A percentile compares a stretch with the other conserved stretches of the same genome.
Conservation (phyloP, 2,797 vertebrate species). For the Chromobotia macracanthus region DNA sequence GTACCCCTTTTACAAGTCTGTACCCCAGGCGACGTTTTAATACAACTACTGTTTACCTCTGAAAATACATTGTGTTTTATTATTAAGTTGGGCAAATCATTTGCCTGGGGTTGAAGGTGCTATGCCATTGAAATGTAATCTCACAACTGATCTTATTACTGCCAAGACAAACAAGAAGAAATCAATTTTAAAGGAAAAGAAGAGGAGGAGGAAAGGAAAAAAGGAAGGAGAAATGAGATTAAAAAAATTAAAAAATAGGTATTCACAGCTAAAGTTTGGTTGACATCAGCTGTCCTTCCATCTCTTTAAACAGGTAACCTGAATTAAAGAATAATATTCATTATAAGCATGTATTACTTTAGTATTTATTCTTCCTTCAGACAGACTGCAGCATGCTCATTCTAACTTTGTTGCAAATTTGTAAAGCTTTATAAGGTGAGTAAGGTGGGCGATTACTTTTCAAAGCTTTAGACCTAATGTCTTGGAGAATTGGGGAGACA, state of each 20-base stretch:
- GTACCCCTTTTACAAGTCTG: too few relatives aligned
- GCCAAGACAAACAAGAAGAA: constrained; percentile 93
- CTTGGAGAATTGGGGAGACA: background rate
- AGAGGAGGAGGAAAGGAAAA: constrained; percentile 65
- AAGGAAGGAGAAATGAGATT: constrained; percentile 79
- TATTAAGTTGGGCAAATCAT: constrained; percentile 99
- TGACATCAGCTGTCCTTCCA: too few relatives aligned
- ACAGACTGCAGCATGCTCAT: background rate
- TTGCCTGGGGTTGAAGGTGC: constrained; percentile 97
- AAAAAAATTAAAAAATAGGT: constrained; percentile 68
- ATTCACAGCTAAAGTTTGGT: constrained; percentile 62
- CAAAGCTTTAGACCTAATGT: too few relatives aligned
- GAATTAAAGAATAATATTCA: constrained; percentile 67
- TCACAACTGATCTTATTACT: constrained; percentile 93
- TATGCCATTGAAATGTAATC: constrained; percentile 95
- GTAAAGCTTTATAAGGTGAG: background rate
- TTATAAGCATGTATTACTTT: constrained; percentile 55
- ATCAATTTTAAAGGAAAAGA: constrained; percentile 83
- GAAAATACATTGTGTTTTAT: constrained; percentile 96
- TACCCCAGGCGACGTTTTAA: constrained; percentile 96
- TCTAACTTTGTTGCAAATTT: background rate
- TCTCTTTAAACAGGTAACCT: constrained; percentile 70
- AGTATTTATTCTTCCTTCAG: constrained; percentile 37
- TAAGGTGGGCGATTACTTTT: background rate
- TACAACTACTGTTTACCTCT: constrained; percentile 99